phyloP scores from a whole-genome alignment of 1,140 invertebrate species.

The Bombus impatiens region DNA sequence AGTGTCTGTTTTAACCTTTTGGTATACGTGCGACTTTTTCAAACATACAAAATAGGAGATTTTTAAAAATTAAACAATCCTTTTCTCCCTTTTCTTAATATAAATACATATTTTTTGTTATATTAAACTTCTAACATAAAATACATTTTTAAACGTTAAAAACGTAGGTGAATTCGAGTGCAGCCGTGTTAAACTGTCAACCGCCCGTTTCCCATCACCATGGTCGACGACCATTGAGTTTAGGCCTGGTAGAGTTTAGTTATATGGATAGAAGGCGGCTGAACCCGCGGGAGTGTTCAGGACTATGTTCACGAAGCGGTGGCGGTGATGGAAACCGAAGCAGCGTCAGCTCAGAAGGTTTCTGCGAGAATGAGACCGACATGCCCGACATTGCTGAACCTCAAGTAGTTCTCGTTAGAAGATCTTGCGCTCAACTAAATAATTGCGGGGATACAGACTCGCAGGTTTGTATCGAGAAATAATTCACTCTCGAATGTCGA shows the following conservation, averaged over 20 bases:
- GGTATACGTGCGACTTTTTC: background rate
- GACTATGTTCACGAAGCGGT: conserved; percentile 73
- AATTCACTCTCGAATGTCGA: background rate
- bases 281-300: conserved; percentile 78
- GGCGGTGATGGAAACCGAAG: conserved; percentile 91
- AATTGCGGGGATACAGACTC: conserved; percentile 85
- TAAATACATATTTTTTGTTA: background rate
- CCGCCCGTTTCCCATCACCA: conserved; percentile 83
- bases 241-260: conserved; percentile 81
- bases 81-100: background rate
- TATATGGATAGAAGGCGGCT: conserved; percentile 77
- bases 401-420: conserved; percentile 75
- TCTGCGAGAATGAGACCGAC: conserved; percentile 95
- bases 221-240: conserved; percentile 76
- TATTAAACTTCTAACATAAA: background rate
- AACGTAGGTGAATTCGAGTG: conserved; percentile 88
- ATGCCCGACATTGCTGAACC: conserved; percentile 78
- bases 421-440: conserved; percentile 72
- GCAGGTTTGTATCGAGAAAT: conserved; percentile 81
- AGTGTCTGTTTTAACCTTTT: background rate
- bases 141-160: background rate
- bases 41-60: background rate
- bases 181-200: conserved; percentile 89
- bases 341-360: conserved; percentile 96
- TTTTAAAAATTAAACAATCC: background rate